A percentile compares a stretch with the other conserved stretches of the same genome.
Conservation (phyloP, 2,797 vertebrate genomes). For the Brotula barbata region DNA sequence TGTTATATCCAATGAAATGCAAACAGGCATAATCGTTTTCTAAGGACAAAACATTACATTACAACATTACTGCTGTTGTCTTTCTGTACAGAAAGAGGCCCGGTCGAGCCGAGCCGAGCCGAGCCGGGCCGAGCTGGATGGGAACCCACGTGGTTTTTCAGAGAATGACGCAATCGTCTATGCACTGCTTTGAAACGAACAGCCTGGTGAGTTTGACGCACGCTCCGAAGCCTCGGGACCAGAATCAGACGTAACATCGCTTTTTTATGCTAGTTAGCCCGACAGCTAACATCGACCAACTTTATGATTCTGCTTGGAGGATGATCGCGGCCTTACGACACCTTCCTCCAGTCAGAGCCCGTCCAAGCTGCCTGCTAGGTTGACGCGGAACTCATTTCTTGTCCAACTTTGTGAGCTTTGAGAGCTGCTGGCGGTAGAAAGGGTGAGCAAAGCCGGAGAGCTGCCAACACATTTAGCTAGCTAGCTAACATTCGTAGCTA, state of each 20-base stretch:
- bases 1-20: no score
- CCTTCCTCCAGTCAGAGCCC: neutral
- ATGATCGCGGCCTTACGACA: neutral
- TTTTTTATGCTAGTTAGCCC: neutral
- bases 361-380: slow-evolving; percentile 12
- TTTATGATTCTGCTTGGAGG: neutral
- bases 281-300: neutral
- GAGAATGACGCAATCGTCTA: no score
- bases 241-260: slow-evolving; percentile 2
- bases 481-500: slow-evolving; percentile 2
- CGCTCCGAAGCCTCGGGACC: slow-evolving; percentile 20
- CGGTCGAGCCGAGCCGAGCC: no score
- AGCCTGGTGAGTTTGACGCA: slow-evolving; percentile 15
- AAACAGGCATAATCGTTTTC: no score
- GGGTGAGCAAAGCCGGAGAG: slow-evolving; percentile 46
- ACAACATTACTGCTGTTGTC: no score
- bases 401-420: slow-evolving; percentile 32
- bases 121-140: no score
- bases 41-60: no score
- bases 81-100: no score
- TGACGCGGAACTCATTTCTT: slow-evolving; percentile 1
- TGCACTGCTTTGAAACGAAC: no score
- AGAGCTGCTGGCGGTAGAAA: slow-evolving; percentile 27
- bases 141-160: no score
- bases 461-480: slow-evolving; percentile 27